These are phyloP conservation scores for Callimico goeldii DNA, from an alignment of 2,797 vertebrate species.

Conservation along the genomic window DNA sequence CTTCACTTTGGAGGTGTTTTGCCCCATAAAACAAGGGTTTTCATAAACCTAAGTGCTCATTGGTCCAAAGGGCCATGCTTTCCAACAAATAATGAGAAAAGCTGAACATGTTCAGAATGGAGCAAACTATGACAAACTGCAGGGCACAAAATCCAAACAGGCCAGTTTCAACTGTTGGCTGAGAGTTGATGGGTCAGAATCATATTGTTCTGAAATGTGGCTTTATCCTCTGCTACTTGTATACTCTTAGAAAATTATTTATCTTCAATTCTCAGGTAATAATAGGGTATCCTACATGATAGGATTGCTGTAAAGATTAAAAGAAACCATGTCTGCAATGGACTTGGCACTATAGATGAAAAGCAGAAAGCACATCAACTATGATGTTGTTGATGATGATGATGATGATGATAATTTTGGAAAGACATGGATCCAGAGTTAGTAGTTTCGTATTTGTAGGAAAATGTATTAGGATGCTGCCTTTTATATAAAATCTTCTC, in stretches of 20 bases:
- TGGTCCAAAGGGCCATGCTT: neutral
- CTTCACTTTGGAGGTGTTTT: neutral
- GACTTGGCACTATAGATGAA: neutral
- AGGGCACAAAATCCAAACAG: neutral
- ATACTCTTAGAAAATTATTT: neutral
- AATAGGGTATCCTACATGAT: neutral
- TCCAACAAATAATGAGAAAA: neutral
- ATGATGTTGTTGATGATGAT: neutral
- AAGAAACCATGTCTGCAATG: neutral
- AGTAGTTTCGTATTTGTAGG: neutral
- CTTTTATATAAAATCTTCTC: neutral
- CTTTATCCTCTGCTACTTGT: neutral
- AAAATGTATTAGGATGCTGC: neutral
- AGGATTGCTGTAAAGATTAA: neutral
- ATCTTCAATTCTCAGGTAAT: neutral
- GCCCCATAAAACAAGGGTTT: neutral
- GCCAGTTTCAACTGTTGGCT: neutral
- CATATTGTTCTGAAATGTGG: neutral
- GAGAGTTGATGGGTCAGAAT: neutral
- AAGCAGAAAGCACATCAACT: neutral
- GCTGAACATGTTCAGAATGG: neutral
- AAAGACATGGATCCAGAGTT: neutral
- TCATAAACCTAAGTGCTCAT: neutral
- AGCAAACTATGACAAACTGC: neutral
- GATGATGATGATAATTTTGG: neutral